Percentiles rank a stretch among this genome's conserved stretches.
phyloP scores from a whole-genome alignment of 1,140 invertebrate genomes.

The Sweltsa coloradensis region DNA sequence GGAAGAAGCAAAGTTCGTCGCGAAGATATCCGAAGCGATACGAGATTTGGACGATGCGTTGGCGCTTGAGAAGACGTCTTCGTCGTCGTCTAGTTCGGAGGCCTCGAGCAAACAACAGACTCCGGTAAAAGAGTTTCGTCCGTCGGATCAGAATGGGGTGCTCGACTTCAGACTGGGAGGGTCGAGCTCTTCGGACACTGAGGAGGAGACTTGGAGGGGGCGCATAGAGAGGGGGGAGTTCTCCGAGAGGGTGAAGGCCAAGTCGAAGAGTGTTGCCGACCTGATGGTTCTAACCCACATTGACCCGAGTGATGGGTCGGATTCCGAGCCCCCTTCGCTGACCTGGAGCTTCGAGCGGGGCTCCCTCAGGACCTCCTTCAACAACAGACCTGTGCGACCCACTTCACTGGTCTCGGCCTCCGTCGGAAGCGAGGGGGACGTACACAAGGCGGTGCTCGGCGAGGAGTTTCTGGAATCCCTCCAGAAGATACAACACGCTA shows the following conservation, averaged over 20 bases:
- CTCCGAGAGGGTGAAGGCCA: conserved; percentile 53
- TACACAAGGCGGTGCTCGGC: conserved; percentile 33
- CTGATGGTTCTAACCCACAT: conserved; percentile 62
- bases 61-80: conserved; percentile 44
- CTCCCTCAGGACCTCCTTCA: conserved; percentile 1
- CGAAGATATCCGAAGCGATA: conserved; percentile 48
- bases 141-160: conserved; percentile 17
- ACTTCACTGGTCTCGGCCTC: conserved; percentile 12
- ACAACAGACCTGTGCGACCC: not conserved
- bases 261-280: conserved; percentile 59
- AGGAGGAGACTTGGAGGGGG: conserved; percentile 51
- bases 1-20: conserved; percentile 37
- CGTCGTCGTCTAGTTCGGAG: conserved; percentile 35
- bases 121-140: conserved; percentile 21
- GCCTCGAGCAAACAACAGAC: conserved; percentile 29
- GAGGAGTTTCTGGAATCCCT: conserved; percentile 42
- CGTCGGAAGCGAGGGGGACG: conserved; percentile 41
- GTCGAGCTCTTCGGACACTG: conserved; percentile 18
- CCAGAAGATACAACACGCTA: conserved; percentile 31
- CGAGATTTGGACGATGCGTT: conserved; percentile 48
- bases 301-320: conserved; percentile 46
- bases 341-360: conserved; percentile 7
- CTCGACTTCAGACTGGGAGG: conserved; percentile 25
- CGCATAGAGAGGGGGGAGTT: conserved; percentile 50
- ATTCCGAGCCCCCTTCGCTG: conserved; percentile 23